phyloP scores from a whole-genome alignment of 2,888 invertebrate species.

The Biston stratarius region DNA sequence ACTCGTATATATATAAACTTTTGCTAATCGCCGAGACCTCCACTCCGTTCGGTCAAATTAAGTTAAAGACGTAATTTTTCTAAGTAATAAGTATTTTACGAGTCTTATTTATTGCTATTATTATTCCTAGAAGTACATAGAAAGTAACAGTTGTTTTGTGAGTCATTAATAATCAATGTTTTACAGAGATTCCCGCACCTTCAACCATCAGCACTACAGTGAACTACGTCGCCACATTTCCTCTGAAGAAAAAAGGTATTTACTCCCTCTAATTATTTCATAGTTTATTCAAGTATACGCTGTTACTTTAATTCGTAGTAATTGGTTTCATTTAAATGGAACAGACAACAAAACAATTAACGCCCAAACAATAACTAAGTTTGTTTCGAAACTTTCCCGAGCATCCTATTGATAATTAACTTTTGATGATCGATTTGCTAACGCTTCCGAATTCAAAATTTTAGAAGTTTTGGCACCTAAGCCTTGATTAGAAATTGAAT shows the following conservation, averaged over 20 bases:
- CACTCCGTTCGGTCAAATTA: too few relatives aligned
- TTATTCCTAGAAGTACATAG: not conserved
- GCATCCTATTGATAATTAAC: slow-evolving; percentile 61
- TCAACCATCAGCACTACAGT: slow-evolving; percentile 89
- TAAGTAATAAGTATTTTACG: too few relatives aligned
- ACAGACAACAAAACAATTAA: slow-evolving; percentile 59
- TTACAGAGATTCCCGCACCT: slow-evolving; percentile 94
- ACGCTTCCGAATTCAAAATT: slow-evolving; percentile 48
- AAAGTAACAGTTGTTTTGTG: not conserved
- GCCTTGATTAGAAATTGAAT: slow-evolving; percentile 68
- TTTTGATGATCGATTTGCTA: slow-evolving; percentile 66
- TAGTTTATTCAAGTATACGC: slow-evolving; percentile 19
- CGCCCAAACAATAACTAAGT: slow-evolving; percentile 46
- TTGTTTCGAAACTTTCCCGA: slow-evolving; percentile 61
- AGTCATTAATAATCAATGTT: slow-evolving; percentile 35
- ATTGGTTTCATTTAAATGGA: slow-evolving; percentile 37
- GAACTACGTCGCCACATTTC: slow-evolving; percentile 85
- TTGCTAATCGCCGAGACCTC: too few relatives aligned
- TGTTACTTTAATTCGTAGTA: slow-evolving; percentile 33
- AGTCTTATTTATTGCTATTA: too few relatives aligned
- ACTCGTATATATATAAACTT: too few relatives aligned
- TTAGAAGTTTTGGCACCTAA: slow-evolving; percentile 67
- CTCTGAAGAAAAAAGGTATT: slow-evolving; percentile 89
- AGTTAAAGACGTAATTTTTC: too few relatives aligned
- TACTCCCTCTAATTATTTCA: slow-evolving; percentile 22